Evolutionary conservation across 2,888 invertebrate genomes (phyloP).

Genomic region (Nephrotoma appendiculata): DNA sequence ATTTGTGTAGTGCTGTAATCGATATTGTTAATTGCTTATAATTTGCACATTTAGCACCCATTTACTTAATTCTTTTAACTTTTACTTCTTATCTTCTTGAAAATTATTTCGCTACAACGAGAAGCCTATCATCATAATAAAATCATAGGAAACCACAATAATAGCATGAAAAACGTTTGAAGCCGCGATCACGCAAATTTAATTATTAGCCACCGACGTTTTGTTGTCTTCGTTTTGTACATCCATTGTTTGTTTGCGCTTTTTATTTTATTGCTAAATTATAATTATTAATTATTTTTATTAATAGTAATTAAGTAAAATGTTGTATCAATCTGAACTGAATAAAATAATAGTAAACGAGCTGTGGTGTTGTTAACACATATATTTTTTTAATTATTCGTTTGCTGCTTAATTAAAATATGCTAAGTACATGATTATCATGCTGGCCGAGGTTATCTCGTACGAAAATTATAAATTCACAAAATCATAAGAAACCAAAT

Average conservation of each 20-base stretch:
- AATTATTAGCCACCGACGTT: not conserved
- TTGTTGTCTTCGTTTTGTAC: not conserved
- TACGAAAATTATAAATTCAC: not conserved
- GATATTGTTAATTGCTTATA: not conserved
- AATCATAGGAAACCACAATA: not conserved
- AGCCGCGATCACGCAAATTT: not conserved
- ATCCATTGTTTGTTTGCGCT: not conserved
- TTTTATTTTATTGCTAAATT: not conserved
- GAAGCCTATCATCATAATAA: not conserved
- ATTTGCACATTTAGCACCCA: not conserved
- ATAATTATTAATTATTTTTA: not conserved
- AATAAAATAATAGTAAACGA: not conserved
- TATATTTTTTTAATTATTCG: not conserved
- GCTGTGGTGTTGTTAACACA: too few species aligned
- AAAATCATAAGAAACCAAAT: not conserved
- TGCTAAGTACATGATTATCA: not conserved
- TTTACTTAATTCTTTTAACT: not conserved
- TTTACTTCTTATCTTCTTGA: not conserved
- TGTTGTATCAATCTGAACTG: not conserved
- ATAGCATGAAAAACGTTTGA: not conserved
- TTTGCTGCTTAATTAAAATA: not conserved
- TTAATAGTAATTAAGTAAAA: not conserved
- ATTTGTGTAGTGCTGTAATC: not conserved
- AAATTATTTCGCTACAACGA: not conserved
- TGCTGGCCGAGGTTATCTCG: not conserved